Evolutionary conservation across 2,797 vertebrate species (phyloP).

Genomic region (Sciaenops ocellatus): DNA sequence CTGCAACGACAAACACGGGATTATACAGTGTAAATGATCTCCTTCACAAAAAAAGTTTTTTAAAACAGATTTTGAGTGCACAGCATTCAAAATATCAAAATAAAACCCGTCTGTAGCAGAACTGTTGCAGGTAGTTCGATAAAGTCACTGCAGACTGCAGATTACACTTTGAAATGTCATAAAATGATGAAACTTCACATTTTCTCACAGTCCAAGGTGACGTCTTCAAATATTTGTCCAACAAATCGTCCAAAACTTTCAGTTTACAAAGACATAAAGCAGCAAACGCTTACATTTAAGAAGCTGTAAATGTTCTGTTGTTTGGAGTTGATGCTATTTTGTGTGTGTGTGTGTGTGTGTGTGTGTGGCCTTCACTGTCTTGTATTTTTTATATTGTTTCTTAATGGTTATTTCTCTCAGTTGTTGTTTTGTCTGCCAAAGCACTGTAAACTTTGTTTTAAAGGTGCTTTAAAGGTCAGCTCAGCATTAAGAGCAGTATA

Average conservation of each 20-base stretch:
- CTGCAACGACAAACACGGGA: constrained; percentile 78
- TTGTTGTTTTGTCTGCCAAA: too few species aligned
- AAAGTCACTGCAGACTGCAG: neutral
- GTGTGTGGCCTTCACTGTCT: too few species aligned
- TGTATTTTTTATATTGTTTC: too few species aligned
- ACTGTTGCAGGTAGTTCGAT: neutral
- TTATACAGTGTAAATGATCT: neutral
- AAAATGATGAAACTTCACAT: neutral
- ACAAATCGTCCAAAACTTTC: neutral
- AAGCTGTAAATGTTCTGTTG: too few species aligned
- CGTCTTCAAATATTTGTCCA: neutral
- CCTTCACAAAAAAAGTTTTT: neutral
- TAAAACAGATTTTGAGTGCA: neutral
- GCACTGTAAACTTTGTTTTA: too few species aligned
- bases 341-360: too few species aligned
- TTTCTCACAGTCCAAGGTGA: neutral
- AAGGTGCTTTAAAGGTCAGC: too few species aligned
- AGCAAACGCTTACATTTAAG: too few species aligned
- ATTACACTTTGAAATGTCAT: neutral
- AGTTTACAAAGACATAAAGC: neutral
- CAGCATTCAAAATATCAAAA: neutral
- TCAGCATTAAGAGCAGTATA: too few species aligned
- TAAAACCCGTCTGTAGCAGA: neutral
- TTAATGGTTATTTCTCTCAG: too few species aligned
- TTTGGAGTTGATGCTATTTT: too few species aligned